Conservation (phyloP, 2,888 invertebrate genomes). For the Mythimna vitellina region DNA sequence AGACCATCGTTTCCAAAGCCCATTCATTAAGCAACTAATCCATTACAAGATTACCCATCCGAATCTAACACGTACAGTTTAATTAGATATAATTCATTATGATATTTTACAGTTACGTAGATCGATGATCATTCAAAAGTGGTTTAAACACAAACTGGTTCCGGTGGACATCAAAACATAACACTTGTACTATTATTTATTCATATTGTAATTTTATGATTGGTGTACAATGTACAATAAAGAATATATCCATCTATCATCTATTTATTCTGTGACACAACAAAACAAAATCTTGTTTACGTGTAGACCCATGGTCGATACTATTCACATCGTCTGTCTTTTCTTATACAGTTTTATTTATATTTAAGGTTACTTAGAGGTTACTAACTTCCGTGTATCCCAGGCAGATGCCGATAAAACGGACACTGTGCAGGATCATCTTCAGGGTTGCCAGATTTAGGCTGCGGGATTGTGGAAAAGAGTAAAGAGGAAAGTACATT, state of each 20-base stretch:
- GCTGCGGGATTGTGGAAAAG: too few relatives aligned
- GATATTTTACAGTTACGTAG: constrained; percentile 18
- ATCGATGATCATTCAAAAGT: constrained; percentile 10
- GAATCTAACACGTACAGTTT: constrained; percentile 19
- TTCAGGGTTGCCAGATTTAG: neutral
- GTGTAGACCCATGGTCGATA: neutral
- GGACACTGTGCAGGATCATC: constrained; percentile 6
- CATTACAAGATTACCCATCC: constrained; percentile 27
- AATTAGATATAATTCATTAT: neutral
- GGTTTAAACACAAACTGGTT: constrained; percentile 8
- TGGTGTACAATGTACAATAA: too few relatives aligned
- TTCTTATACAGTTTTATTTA: constrained; percentile 7
- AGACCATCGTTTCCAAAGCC: neutral
- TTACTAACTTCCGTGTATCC: constrained; percentile 6
- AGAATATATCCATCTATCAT: too few relatives aligned
- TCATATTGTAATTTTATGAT: too few relatives aligned
- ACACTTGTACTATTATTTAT: too few relatives aligned
- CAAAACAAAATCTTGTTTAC: constrained; percentile 23
- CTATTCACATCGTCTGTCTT: constrained; percentile 11
- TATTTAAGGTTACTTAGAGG: neutral
- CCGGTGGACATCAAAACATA: neutral
- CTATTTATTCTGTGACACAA: too few relatives aligned
- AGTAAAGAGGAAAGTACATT: too few relatives aligned
- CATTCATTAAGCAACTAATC: constrained; percentile 25
- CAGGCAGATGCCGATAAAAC: neutral